Conservation (phyloP, 2,888 invertebrate genomes). For the Ennomos erosarius region DNA sequence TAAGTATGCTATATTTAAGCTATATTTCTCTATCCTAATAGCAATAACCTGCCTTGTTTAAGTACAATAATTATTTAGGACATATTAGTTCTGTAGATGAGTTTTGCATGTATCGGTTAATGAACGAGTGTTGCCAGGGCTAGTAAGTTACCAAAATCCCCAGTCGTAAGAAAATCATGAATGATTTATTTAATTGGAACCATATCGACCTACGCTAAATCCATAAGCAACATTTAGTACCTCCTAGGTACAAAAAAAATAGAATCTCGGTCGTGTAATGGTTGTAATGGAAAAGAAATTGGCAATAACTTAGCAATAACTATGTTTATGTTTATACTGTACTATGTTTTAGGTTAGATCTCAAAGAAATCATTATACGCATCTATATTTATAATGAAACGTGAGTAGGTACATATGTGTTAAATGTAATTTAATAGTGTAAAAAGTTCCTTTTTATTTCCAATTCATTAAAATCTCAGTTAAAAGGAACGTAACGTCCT, state of each 20-base stretch:
- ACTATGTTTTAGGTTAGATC: slow-evolving; percentile 14
- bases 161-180: too few species aligned
- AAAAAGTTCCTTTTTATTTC: background rate
- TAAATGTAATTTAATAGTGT: background rate
- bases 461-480: background rate
- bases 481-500: too few species aligned
- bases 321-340: slow-evolving; percentile 2
- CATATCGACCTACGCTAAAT: too few species aligned
- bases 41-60: slow-evolving; percentile 21
- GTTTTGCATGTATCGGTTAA: too few species aligned
- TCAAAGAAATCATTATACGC: slow-evolving; percentile 4
- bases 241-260: slow-evolving; percentile 4
- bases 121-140: too few species aligned
- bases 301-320: slow-evolving; percentile 13
- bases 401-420: background rate
- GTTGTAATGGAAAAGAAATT: slow-evolving; percentile 4
- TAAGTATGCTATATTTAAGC: too few species aligned
- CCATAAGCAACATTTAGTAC: too few species aligned
- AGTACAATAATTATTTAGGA: slow-evolving; percentile 1
- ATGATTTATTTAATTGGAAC: too few species aligned
- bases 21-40: slow-evolving; percentile 5
- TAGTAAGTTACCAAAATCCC: too few species aligned
- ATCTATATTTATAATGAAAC: background rate
- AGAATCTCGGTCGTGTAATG: slow-evolving; percentile 21
- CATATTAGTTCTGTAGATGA: too few species aligned